A percentile compares a stretch with the other conserved stretches of the same genome.
These are phyloP conservation scores for Synergus itoensis DNA, from an alignment of 2,888 invertebrate genomes.

Conservation along the genomic window DNA sequence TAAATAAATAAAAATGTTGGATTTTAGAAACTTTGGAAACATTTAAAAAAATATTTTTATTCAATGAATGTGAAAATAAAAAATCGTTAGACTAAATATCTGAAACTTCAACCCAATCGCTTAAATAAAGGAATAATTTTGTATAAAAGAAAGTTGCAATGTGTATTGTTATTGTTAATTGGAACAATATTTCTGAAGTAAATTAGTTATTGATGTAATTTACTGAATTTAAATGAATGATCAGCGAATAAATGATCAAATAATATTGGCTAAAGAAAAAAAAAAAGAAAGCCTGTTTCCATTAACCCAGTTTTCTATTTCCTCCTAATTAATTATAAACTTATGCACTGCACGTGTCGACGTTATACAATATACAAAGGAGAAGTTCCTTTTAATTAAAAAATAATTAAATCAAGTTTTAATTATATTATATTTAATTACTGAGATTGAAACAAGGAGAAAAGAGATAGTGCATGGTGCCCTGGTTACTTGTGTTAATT, in stretches of 20 bases:
- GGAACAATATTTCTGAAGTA: too few species aligned
- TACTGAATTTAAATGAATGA: too few species aligned
- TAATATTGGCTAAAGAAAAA: neutral
- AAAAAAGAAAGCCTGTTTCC: neutral
- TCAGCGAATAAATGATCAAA: neutral
- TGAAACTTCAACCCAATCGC: too few species aligned
- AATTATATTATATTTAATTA: constrained; percentile 15
- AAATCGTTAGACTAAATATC: too few species aligned
- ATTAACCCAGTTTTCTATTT: neutral
- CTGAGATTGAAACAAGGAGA: neutral
- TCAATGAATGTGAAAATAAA: too few species aligned
- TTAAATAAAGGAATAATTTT: too few species aligned
- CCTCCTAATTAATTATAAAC: neutral
- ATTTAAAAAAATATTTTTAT: too few species aligned
- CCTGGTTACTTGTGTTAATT: neutral
- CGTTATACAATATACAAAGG: neutral
- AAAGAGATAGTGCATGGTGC: neutral
- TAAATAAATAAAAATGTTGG: too few species aligned
- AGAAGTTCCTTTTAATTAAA: neutral
- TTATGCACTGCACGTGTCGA: neutral
- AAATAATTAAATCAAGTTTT: neutral
- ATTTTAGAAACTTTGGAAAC: too few species aligned
- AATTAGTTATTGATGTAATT: too few species aligned
- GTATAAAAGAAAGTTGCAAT: too few species aligned
- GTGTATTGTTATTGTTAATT: too few species aligned